Conservation (phyloP, 2,797 vertebrate species). For the Amblyopsis hoosieri region DNA sequence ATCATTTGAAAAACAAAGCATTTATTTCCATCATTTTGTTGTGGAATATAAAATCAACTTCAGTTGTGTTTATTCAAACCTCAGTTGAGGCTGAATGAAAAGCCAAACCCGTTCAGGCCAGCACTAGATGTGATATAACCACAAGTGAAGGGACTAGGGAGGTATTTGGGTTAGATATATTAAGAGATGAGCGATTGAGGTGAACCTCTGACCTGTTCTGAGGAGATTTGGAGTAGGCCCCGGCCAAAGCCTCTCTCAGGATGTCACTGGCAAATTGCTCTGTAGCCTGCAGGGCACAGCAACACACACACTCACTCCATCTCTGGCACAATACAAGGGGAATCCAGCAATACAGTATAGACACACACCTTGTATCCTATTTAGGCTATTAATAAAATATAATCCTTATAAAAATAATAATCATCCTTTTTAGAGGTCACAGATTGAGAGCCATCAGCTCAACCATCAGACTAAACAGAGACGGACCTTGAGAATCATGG, state of each 20-base stretch:
- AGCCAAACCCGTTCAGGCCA: background rate
- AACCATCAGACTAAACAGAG: background rate
- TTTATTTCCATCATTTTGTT: no score
- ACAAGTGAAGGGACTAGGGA: conserved; percentile 26
- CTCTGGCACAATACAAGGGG: conserved; percentile 16
- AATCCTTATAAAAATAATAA: no score
- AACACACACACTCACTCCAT: conserved; percentile 5
- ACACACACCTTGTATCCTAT: background rate
- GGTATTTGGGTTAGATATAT: conserved; percentile 26
- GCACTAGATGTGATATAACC: background rate
- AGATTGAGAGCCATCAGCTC: no score
- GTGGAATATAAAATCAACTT: background rate
- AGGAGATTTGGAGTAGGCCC: conserved; percentile 85
- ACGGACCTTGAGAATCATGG: conserved; percentile 95
- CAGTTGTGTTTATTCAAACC: background rate
- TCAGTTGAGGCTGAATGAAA: background rate
- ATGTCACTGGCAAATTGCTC: conserved; percentile 94
- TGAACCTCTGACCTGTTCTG: conserved; percentile 86
- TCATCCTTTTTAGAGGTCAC: no score
- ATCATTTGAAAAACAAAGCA: no score
- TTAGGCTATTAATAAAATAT: no score
- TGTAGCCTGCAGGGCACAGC: conserved; percentile 80
- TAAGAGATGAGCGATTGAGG: conserved; percentile 8
- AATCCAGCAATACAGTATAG: conserved; percentile 19
- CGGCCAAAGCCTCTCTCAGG: conserved; percentile 89